Conservation (phyloP, 2,888 invertebrate genomes). For the Eulithis prunata region DNA sequence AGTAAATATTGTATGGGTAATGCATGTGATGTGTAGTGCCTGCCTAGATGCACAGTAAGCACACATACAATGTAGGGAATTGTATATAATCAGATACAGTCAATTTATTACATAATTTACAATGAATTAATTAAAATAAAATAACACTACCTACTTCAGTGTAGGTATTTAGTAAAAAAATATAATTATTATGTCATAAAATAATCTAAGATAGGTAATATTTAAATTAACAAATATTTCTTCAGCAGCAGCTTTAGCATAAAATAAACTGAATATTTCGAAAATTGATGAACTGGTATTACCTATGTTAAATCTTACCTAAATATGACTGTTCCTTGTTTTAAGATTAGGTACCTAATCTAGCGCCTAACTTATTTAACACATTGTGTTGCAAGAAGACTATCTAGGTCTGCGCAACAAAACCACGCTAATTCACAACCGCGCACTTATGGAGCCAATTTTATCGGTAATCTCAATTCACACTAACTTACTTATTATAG, state of each 20-base stretch:
- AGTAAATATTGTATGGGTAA: neutral
- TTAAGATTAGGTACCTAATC: conserved; percentile 28
- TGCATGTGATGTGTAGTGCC: conserved; percentile 12
- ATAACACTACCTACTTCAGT: conserved; percentile 4
- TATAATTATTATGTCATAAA: conserved; percentile 18
- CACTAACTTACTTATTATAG: conserved; percentile 52
- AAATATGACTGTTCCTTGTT: conserved; percentile 31
- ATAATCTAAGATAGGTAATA: conserved; percentile 13
- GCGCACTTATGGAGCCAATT: conserved; percentile 51
- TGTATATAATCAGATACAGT: conserved; percentile 20
- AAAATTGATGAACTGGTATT: conserved; percentile 16
- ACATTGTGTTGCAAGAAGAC: conserved; percentile 33
- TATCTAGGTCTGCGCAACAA: conserved; percentile 32
- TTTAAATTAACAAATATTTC: conserved; percentile 17
- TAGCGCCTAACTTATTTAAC: conserved; percentile 31
- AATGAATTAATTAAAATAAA: conserved; percentile 21
- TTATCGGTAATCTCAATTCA: conserved; percentile 68
- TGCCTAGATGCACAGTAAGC: neutral
- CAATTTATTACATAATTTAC: conserved; percentile 17
- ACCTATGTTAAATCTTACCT: conserved; percentile 27
- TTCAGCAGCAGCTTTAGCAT: conserved; percentile 17
- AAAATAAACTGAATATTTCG: conserved; percentile 8
- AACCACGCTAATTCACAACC: conserved; percentile 59
- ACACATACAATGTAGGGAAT: conserved; percentile 16
- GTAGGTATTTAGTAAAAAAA: conserved; percentile 29